A percentile compares a stretch with the other conserved stretches of the same genome.
Conservation (phyloP, 2,797 vertebrate genomes). For the Scolopax bukidnonensis region DNA sequence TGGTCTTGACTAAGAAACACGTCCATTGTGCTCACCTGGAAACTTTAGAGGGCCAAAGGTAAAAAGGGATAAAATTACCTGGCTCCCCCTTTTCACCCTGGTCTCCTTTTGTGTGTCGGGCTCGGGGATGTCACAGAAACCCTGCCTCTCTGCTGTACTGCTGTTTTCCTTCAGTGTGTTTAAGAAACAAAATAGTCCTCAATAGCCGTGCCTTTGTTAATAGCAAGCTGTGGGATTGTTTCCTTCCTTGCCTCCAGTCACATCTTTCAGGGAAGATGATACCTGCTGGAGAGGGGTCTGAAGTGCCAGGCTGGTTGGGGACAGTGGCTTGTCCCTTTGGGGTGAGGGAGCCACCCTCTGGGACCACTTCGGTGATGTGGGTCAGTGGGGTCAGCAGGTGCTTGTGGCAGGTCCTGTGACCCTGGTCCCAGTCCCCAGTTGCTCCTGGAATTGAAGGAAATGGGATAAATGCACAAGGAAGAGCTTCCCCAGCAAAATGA, state of each 20-base stretch:
- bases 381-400: slow-evolving; percentile 15
- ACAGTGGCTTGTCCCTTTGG: neutral
- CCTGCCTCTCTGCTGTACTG: neutral
- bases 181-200: slow-evolving; percentile 6
- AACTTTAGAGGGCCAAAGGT: neutral
- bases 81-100: slow-evolving; percentile 20
- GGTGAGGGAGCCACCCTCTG: neutral
- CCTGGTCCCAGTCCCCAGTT: neutral
- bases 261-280: neutral
- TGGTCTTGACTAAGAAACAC: slow-evolving; percentile 11
- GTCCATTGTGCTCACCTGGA: neutral
- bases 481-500: neutral
- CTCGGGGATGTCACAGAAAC: slow-evolving; percentile 39
- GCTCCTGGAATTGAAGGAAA: neutral
- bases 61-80: slow-evolving; percentile 45
- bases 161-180: slow-evolving; percentile 13
- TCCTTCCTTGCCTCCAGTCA: neutral
- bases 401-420: slow-evolving; percentile 13
- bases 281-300: neutral
- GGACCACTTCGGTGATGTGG: neutral
- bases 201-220: neutral
- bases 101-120: slow-evolving; percentile 45
- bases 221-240: neutral
- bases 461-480: rapidly evolving
- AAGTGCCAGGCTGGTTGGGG: neutral